phyloP scores from a whole-genome alignment of 1,140 invertebrate species.

The Drosophila subobscura region DNA sequence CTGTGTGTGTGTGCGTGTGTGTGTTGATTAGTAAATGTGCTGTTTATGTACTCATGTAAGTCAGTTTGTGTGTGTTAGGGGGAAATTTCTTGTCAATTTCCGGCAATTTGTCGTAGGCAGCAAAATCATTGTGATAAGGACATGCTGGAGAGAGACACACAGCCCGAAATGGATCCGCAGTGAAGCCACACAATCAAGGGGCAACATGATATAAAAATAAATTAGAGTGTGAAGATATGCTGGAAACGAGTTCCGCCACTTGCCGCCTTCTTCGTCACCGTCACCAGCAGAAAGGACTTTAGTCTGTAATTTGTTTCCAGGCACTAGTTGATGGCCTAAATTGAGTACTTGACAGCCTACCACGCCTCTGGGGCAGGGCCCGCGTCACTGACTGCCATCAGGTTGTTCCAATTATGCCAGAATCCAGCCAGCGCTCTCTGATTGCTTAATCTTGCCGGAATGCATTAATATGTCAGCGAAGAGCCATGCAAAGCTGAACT shows the following conservation, averaged over 20 bases:
- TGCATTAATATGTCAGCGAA: conserved; percentile 74
- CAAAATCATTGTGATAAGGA: conserved; percentile 46
- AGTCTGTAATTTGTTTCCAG: conserved; percentile 56
- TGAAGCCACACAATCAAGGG: conserved; percentile 64
- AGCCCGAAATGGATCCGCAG: conserved; percentile 74
- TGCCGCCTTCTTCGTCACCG: not conserved
- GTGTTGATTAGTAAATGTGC: conserved; percentile 45
- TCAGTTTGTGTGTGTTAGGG: conserved; percentile 22
- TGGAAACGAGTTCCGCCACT: conserved; percentile 51
- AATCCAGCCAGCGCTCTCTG: conserved; percentile 39
- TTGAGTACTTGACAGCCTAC: conserved; percentile 66
- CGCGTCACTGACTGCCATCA: conserved; percentile 23
- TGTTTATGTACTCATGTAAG: conserved; percentile 21
- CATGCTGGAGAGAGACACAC: conserved; percentile 21
- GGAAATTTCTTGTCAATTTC: conserved; percentile 79
- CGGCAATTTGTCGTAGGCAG: conserved; percentile 74
- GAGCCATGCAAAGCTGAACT: conserved; percentile 36
- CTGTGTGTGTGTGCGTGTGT: conserved; percentile 7
- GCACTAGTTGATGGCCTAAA: conserved; percentile 49
- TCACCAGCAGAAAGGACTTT: conserved; percentile 22
- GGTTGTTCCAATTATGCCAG: conserved; percentile 45
- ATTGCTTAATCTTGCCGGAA: conserved; percentile 75
- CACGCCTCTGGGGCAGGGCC: not conserved
- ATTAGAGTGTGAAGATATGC: conserved; percentile 74
- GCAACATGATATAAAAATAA: conserved; percentile 78